Base-by-base conservation (phyloP, 2,888 invertebrate genomes). In the Trachelus tabidus region DNA sequence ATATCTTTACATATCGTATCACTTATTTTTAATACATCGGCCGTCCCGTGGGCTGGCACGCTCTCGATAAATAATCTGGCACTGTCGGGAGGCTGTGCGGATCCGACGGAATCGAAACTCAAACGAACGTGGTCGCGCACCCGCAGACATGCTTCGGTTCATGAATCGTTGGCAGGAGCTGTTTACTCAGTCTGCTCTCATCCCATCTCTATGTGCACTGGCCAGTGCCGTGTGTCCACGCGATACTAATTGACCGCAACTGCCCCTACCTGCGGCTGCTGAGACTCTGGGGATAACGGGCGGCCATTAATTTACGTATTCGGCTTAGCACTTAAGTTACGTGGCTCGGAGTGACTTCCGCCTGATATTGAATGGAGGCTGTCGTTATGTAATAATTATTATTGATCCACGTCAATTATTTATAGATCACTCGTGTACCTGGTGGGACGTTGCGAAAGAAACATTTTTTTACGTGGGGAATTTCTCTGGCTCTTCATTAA, bases 231-330 rank as follows among this genome's bases (percentile, higher is more conserved):
- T 69, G 69, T 69, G 69, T 69, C 69, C 69, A 3, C 69, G 69
- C 69, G 69, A 69, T 69, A 69, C 69, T 69, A 69, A 69, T 69
- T 69, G 69, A 69, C 69, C 69, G 69, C 69, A 69, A 11, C 69
- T 69, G n/a, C 69, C 15, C 69, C 69, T 11, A 30, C 69, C 69
- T 69, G 69, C 69, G 69, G 69, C 69, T 69, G 69, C 69, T 15
- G 69, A 69, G 33, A 69, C 69, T 33, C 69, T 4, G 69, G 69
- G 40, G 12, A 31, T 33, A 33, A 30, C 12, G 69, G 30, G n/a
- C 30, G 69, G 69, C 69, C 69, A 69, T 33, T 69, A 33, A 69
- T 69, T 69, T 30, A 33, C 69, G 69, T 4, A 33, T 69, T 30
- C 69, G 33, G 69, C 69, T 30, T 33, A 69, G 0, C 69, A 33